phyloP scores from a whole-genome alignment of 30 jellyfish, hydroid and myxozoan genomes.

The Turritopsis dohrnii region DNA sequence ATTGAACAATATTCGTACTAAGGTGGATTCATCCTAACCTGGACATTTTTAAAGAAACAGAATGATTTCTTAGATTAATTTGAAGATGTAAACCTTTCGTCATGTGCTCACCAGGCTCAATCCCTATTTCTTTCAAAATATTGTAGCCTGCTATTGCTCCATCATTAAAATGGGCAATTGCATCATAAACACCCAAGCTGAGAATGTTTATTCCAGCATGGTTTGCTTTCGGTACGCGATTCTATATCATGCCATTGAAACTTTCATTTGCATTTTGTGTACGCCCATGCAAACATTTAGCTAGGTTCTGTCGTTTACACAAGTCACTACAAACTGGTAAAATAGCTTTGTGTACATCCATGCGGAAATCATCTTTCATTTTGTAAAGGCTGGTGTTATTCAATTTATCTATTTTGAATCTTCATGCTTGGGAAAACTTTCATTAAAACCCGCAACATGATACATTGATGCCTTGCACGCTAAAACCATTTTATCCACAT shows the following conservation, averaged over 20 bases:
- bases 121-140: background rate
- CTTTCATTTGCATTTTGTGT: slow-evolving; percentile 7
- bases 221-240: slow-evolving; percentile 1
- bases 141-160: background rate
- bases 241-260: no score
- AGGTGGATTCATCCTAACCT: no score
- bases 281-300: slow-evolving; percentile 20
- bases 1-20: no score
- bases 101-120: slow-evolving; percentile 11
- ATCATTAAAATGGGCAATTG: slow-evolving; percentile 4
- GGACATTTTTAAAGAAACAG: no score
- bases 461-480: slow-evolving; percentile 11
- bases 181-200: slow-evolving; percentile 7
- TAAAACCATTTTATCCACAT: slow-evolving; percentile 10
- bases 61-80: background rate
- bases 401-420: slow-evolving; percentile 8
- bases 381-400: slow-evolving; percentile 7
- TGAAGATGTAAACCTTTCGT: background rate
- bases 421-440: slow-evolving; percentile 16
- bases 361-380: background rate
- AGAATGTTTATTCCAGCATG: slow-evolving; percentile 3
- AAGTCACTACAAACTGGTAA: slow-evolving; percentile 21
- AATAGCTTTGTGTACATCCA: slow-evolving; percentile 8
- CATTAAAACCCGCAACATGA: slow-evolving; percentile 32
- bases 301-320: background rate